These are phyloP conservation scores for Herpetotheres cachinnans DNA, from an alignment of 2,113 vertebrate genomes.

Conservation along the genomic window DNA sequence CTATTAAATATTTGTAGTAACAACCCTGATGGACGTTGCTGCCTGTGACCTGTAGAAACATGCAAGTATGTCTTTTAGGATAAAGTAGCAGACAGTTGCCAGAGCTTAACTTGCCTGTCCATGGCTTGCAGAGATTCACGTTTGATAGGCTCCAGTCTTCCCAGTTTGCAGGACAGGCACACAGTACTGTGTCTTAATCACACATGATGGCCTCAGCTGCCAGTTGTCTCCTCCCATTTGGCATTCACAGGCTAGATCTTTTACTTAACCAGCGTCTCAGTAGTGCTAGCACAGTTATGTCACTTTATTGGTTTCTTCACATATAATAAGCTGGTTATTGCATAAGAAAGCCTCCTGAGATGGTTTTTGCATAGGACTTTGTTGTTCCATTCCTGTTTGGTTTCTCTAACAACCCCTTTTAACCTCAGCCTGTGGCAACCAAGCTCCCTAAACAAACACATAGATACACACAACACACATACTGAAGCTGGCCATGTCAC, in stretches of 20 bases:
- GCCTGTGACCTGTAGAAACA: neutral
- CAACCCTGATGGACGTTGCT: neutral
- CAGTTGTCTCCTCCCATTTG: neutral
- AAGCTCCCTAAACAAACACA: neutral
- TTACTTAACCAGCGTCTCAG: neutral
- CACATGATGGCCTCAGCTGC: neutral
- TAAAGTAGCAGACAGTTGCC: neutral
- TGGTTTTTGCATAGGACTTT: neutral
- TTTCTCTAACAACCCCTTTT: neutral
- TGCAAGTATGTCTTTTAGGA: neutral
- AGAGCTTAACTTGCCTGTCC: neutral
- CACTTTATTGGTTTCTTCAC: neutral
- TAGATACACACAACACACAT: neutral
- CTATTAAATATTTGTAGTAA: neutral
- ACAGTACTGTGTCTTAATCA: fast-evolving
- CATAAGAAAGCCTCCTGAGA: neutral
- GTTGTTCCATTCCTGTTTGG: neutral
- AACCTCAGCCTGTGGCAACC: neutral
- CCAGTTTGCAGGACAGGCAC: neutral
- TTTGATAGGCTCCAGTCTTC: neutral
- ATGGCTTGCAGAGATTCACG: neutral
- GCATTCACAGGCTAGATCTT: neutral
- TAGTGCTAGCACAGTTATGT: neutral
- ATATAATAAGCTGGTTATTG: neutral
- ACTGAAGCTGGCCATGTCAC: neutral